phyloP scores from a whole-genome alignment of 2,888 invertebrate species.

The Cephonodes hylas region DNA sequence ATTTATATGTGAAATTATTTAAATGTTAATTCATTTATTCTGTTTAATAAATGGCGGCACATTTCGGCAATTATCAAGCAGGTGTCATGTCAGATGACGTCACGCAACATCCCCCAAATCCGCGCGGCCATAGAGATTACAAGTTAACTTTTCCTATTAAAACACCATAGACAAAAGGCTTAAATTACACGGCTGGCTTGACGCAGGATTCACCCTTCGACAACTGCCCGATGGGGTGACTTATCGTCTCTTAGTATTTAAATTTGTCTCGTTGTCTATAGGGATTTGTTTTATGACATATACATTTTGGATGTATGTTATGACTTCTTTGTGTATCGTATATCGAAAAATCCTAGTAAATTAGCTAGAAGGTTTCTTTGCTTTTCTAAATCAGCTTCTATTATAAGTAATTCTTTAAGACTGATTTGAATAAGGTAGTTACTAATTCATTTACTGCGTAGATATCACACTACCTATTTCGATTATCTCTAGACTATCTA shows the following conservation, averaged over 20 bases:
- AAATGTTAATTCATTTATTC: neutral
- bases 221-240: slow-evolving; percentile 13
- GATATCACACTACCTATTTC: no score
- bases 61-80: neutral
- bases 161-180: slow-evolving; percentile 76
- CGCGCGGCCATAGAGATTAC: slow-evolving; percentile 67
- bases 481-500: no score
- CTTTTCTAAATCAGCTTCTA: no score
- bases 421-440: no score
- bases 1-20: no score
- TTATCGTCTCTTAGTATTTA: slow-evolving; percentile 12
- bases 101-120: slow-evolving; percentile 17
- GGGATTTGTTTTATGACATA: no score
- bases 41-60: neutral
- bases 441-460: no score
- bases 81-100: slow-evolving; percentile 10
- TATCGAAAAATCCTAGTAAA: no score
- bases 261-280: slow-evolving; percentile 33
- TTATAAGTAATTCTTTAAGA: no score
- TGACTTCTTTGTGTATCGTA: no score
- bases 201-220: slow-evolving; percentile 24
- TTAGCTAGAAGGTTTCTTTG: no score
- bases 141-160: slow-evolving; percentile 78
- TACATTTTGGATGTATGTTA: no score
- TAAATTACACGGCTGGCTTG: slow-evolving; percentile 73